Conservation (phyloP, 2,113 vertebrate genomes). For the Stercorarius parasiticus region DNA sequence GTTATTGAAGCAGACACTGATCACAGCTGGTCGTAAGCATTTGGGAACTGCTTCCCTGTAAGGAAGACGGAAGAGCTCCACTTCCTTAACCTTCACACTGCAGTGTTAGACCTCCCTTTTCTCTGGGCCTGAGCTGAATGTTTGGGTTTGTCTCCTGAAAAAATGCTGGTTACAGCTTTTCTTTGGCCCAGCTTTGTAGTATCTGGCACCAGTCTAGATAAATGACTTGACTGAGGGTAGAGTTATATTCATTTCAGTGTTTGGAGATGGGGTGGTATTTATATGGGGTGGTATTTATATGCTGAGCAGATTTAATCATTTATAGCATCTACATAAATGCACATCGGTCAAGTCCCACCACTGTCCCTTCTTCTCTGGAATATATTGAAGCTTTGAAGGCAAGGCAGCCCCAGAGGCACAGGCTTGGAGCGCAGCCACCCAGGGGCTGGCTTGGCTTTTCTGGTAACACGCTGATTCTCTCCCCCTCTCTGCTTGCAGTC, state of each 20-base stretch:
- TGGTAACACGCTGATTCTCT: not conserved
- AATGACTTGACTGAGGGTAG: not conserved
- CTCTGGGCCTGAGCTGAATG: not conserved
- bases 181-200: not conserved
- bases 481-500: conserved; percentile 47
- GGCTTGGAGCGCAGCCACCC: too few relatives aligned
- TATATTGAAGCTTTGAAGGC: not conserved
- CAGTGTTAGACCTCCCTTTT: not conserved
- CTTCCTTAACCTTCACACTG: not conserved
- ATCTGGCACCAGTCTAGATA: not conserved
- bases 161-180: not conserved
- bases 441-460: not conserved
- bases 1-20: not conserved
- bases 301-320: not conserved
- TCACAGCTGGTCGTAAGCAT: not conserved
- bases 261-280: not conserved
- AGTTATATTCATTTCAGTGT: not conserved
- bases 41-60: not conserved
- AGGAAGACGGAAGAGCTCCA: not conserved
- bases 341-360: not conserved
- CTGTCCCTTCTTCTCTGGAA: not conserved
- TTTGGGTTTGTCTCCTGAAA: not conserved
- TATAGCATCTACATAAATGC: not conserved
- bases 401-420: not conserved
- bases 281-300: not conserved